phyloP scores from a whole-genome alignment of 1,140 invertebrate genomes.

The Nasonia vitripennis region DNA sequence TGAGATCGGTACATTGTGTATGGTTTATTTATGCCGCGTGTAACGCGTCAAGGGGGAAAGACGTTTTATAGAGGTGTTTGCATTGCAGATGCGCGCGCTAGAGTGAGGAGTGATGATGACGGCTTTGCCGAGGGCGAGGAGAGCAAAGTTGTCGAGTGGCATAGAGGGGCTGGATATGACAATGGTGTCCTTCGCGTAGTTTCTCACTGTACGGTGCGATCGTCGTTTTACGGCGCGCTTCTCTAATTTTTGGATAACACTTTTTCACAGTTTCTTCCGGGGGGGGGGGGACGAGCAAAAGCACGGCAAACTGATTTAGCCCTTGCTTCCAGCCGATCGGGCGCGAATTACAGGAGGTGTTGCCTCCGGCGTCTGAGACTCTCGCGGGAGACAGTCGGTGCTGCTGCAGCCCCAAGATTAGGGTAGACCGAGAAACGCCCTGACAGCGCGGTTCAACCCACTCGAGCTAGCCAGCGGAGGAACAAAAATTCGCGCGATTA shows the following conservation, averaged over 20 bases:
- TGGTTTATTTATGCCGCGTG: constrained; percentile 1
- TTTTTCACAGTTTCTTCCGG: too few species aligned
- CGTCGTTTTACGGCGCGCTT: too few species aligned
- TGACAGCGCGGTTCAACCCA: background rate
- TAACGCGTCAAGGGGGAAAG: background rate
- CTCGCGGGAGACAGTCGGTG: background rate
- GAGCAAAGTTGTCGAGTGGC: background rate
- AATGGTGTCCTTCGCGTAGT: too few species aligned
- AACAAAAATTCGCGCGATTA: constrained; percentile 4
- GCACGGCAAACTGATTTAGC: background rate
- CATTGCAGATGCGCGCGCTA: background rate
- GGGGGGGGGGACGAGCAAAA: background rate
- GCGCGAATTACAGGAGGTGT: background rate
- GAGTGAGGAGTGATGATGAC: background rate
- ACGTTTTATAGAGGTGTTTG: constrained; percentile 1
- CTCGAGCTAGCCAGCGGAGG: background rate
- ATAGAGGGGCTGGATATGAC: too few species aligned
- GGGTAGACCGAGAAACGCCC: background rate
- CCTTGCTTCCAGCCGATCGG: background rate
- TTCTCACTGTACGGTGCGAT: too few species aligned
- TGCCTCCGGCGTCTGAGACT: background rate
- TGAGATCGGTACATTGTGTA: background rate
- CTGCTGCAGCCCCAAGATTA: background rate
- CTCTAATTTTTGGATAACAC: too few species aligned
- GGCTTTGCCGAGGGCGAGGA: too few species aligned